Evolutionary conservation across 2,113 vertebrate genomes (phyloP).

Genomic region (Lophochroa leadbeateri): DNA sequence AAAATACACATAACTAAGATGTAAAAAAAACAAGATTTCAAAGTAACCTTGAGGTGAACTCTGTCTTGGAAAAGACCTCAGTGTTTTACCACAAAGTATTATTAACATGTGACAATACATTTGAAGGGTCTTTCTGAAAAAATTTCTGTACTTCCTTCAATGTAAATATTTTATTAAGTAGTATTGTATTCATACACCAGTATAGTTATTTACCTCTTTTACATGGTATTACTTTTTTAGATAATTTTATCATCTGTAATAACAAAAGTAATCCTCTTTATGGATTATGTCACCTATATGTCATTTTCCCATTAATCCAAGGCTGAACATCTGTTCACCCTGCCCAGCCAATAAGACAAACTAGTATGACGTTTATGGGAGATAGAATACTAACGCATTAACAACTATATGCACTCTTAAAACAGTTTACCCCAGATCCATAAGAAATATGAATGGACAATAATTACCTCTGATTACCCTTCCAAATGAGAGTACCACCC

Average conservation of each 20-base stretch:
- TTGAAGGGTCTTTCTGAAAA: neutral
- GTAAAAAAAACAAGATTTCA: rapidly evolving
- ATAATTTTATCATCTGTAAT: neutral
- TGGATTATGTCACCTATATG: neutral
- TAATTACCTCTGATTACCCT: neutral
- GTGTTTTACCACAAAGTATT: neutral
- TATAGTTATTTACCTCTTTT: neutral
- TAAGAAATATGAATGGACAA: neutral
- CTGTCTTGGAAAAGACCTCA: neutral
- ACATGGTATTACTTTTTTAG: neutral
- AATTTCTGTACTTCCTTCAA: neutral
- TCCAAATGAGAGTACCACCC: neutral
- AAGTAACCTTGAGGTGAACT: neutral
- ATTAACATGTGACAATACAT: neutral
- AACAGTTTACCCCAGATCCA: neutral
- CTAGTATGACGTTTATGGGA: neutral
- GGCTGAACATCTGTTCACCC: neutral
- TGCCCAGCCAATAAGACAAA: neutral
- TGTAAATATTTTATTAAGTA: neutral
- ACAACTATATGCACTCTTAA: neutral
- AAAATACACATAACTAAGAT: neutral
- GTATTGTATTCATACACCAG: neutral
- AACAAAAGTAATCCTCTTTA: neutral
- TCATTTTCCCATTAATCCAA: neutral
- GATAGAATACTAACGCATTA: neutral